Base-by-base conservation (phyloP, 2,797 vertebrate genomes). In the Prionace glauca region DNA sequence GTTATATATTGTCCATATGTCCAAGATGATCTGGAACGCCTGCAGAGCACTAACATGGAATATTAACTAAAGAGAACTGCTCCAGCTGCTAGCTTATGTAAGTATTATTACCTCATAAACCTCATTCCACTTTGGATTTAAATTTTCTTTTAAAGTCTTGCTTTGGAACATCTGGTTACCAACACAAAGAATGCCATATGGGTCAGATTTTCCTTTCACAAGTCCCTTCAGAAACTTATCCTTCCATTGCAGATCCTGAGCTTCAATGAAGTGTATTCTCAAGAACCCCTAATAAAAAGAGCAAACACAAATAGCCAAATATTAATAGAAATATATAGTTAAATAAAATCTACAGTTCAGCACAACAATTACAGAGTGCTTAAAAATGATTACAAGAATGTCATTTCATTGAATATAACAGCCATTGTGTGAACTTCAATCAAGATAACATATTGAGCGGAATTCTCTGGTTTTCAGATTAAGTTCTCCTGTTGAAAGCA, bases 181-280 rank as follows among this genome's bases (percentile, higher is more conserved):
- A 0, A 99, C 95, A 96, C 97, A 97, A 95, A 99, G 96, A 56
- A 99, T 97, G 5, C 98, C 99, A 5, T 99, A 99, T 0, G 99
- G 99, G 96, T 99, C 99, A 0, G 99, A 99, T 96, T 99, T 99
- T 45, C 99, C 99, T 97, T 98, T 99, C 96, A 99, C 98, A 86
- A 99, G 97, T 65, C 99, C 99, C 20, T 99, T 98, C 92, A 99
- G 96, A 87, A 98, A 98, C 95, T 96, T 99, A 96, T 99, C 99
- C 97, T 99, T 99, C 5, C 98, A 97, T 94, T 98, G 96, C 94
- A 99, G 97, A 67, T 99, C 98, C 96, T 99, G 98, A 95, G 98
- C 99, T 97, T 99, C 99, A 50, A 98, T 96, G 95, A 99, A 99
- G 96, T 99, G 98, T 97, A 99, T 98, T 96, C 99, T 98, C 94